phyloP scores from a whole-genome alignment of 2,113 vertebrate species.

The Nettapus auritus region DNA sequence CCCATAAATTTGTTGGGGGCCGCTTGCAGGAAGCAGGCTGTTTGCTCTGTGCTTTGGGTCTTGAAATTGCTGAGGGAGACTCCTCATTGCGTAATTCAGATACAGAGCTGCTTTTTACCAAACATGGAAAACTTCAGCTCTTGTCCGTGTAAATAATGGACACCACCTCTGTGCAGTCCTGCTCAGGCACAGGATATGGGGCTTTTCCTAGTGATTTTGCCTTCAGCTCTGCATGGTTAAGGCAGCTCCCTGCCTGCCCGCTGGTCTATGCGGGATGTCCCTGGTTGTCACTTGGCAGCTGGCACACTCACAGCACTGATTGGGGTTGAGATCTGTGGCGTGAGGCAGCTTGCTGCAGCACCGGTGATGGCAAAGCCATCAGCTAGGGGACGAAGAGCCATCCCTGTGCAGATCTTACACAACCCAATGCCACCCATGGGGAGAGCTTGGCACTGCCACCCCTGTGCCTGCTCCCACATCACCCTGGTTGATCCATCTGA shows the following conservation, averaged over 20 bases:
- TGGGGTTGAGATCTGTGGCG: neutral
- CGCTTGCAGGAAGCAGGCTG: neutral
- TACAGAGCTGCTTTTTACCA: conserved; percentile 64
- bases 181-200: neutral
- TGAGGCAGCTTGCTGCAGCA: neutral
- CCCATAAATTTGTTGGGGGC: neutral
- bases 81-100: conserved; percentile 17
- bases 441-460: no score
- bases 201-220: neutral
- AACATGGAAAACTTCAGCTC: conserved; percentile 71
- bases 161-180: neutral
- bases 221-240: neutral
- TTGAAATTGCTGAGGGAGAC: neutral
- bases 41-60: neutral
- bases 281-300: neutral
- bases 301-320: accelerated
- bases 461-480: neutral
- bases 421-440: neutral
- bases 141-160: conserved; percentile 38
- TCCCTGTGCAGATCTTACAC: no score
- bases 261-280: neutral
- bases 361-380: accelerated
- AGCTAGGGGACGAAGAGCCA: neutral
- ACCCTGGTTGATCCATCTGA: neutral
- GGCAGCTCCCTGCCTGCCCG: neutral